phyloP scores from a whole-genome alignment of 2,113 vertebrate species.

The Formicarius rufipectus region DNA sequence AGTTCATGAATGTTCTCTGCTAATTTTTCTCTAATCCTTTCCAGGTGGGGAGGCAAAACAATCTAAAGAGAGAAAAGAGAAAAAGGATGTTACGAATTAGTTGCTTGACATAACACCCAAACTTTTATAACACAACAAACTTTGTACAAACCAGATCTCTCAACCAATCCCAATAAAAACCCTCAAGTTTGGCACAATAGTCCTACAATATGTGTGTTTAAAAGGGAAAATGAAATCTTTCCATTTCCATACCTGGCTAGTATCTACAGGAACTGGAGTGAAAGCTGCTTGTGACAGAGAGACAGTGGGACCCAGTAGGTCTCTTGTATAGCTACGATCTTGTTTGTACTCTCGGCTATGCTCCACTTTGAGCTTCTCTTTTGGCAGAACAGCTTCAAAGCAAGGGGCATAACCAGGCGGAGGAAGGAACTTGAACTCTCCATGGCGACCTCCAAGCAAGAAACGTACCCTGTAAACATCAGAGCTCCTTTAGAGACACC shows the following conservation, averaged over 20 bases:
- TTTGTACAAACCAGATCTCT: neutral
- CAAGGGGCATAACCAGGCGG: slow-evolving; percentile 93
- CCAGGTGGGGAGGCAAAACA: slow-evolving; percentile 89
- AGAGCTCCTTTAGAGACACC: neutral
- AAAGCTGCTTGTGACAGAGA: slow-evolving; percentile 92
- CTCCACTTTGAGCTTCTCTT: slow-evolving; percentile 92
- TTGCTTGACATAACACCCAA: neutral
- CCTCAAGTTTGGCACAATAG: neutral
- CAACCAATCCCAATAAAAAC: neutral
- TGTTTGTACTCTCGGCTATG: slow-evolving; percentile 86
- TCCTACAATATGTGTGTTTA: neutral
- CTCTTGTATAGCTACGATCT: slow-evolving; percentile 81
- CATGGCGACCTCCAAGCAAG: slow-evolving; percentile 91
- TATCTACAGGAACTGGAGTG: slow-evolving; percentile 91
- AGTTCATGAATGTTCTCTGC: slow-evolving; percentile 97
- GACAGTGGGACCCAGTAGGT: slow-evolving; percentile 87
- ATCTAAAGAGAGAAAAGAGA: slow-evolving; percentile 74
- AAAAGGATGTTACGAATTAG: neutral
- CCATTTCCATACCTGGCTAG: slow-evolving; percentile 83
- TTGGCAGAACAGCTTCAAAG: slow-evolving; percentile 90
- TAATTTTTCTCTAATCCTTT: slow-evolving; percentile 92
- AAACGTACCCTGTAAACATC: slow-evolving; percentile 83
- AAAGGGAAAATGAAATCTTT: neutral
- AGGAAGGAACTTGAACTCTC: slow-evolving; percentile 97
- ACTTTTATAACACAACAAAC: neutral